Base-by-base conservation (phyloP, 2,888 invertebrate species). In the Drosophila kambysellisi region DNA sequence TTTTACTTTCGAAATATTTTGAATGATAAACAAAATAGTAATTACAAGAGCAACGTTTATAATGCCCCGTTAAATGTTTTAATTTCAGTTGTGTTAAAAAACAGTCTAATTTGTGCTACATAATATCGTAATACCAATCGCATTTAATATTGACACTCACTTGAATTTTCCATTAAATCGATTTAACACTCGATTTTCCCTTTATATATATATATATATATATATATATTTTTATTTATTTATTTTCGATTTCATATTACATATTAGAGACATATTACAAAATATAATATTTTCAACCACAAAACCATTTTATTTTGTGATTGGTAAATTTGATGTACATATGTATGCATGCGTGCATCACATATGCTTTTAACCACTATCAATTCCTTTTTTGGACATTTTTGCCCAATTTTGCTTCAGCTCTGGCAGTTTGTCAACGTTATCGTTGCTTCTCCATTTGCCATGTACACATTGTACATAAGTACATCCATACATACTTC, bases 371-470 rank as follows among this genome's bases (percentile, higher is more conserved):
- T 6, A 33, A 15, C 8, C 25, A 43, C 17, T 33, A 11, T 17
- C 11, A 33, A 46, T 46, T 59, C 29, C n/a, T 29, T 35, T 41
- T 29, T 29, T 35, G 17, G 8, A 35, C 3, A 15, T 48, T 29
- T 48, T 48, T 33, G 8, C 25, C 17, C 25, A n/a, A 29, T 33
- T 17, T 53, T 25, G 30, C 53, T 17, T 48, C 15, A 39, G 17
- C 48, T 32, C 15, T 32, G 33, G 8, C 39, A 65, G 11, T 37
- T 17, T 15, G 25, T 35, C 48, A 25, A 15, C 53, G 12, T 61
- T 70, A 69, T 71, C 70, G 61, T 20, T n/a, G 1, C 29, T 30
- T 33, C 32, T 29, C 37, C 41, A 51, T 46, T 33, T 25, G 15
- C 59, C 7, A 35, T 41, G 30, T 11, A 33, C 35, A 11, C 17